Evolutionary conservation across 2,797 vertebrate genomes (phyloP), one percentile per base, ranked within the genome.

Genomic region (Champsocephalus esox): DNA sequence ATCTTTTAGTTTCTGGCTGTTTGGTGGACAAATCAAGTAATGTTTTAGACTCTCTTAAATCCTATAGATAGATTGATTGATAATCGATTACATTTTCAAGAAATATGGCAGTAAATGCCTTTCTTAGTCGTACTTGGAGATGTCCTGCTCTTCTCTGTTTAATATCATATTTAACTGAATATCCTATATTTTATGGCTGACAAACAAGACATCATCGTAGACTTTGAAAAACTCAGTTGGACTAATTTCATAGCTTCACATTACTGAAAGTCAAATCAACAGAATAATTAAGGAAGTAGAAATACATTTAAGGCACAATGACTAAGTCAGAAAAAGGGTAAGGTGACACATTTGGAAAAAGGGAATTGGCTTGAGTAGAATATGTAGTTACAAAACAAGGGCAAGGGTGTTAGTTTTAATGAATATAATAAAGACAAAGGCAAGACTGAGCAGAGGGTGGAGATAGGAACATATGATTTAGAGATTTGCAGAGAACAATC

Each of bases 301-400:
- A 34, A 32, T 7, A 32, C 13, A 11, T 50, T 65, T n/a, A 41
- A 28, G 14, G 64, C 41, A 13, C 45, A 45, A n/a, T 38, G 46
- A 63, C 21, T 14, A 9, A 7, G 7, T 48, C 12, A 38, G 12
- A 63, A 41, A 14, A 51, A 6, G 0, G 28, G 1, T 0, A 12
- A 48, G 5, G 4, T 17, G 12, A 54, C 62, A 19, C n/a, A 19
- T 3, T 32, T 49, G 16, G 9, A 49, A 32, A 54, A 10, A 48
- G 9, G 38, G 3, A 34, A 46, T 12, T 21, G 13, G 13, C 17
- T 12, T 51, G 9, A 52, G 58, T n/a, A 50, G 43, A 17, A 62
- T 21, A 24, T 4, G 46, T 9, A 45, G 11, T 58, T 48, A 38
- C 19, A 10, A 10, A 24, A 5, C 2, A 0, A 57, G 32, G 9